These are phyloP conservation scores for Anthophora plumipes DNA, from an alignment of 2,888 invertebrate genomes.

Conservation along the genomic window DNA sequence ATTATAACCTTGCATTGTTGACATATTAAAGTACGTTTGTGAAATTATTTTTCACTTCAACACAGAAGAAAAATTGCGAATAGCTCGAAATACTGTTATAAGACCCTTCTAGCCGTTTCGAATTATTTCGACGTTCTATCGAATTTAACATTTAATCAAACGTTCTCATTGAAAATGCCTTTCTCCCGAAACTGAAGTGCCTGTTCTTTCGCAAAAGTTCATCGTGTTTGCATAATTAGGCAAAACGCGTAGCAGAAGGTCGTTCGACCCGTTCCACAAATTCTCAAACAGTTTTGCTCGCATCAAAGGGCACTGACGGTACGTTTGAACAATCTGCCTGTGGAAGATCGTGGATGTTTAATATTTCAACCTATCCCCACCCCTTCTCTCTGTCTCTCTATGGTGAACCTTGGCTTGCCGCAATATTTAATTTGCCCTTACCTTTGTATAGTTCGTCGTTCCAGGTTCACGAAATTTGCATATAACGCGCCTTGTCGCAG, in stretches of 20 bases:
- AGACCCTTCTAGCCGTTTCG: too few relatives aligned
- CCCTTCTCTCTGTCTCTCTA: neutral
- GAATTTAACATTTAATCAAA: too few relatives aligned
- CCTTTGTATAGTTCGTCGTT: constrained; percentile 35
- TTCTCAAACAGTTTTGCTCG: neutral
- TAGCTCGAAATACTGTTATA: too few relatives aligned
- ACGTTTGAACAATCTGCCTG: neutral
- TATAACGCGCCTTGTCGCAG: constrained; percentile 36
- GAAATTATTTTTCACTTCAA: too few relatives aligned
- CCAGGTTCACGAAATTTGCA: constrained; percentile 44
- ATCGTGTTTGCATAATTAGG: neutral
- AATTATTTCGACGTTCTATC: neutral
- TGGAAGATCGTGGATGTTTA: constrained; percentile 23
- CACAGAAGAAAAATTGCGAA: too few relatives aligned
- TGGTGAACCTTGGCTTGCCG: constrained; percentile 2
- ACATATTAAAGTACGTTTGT: too few relatives aligned
- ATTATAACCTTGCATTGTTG: too few relatives aligned
- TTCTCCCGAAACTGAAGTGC: neutral
- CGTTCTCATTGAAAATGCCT: neutral
- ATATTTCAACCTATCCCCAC: constrained; percentile 14
- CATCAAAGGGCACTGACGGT: neutral
- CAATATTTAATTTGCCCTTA: constrained; percentile 48
- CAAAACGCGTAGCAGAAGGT: neutral
- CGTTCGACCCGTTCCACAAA: neutral
- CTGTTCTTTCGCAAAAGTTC: neutral